Evolutionary conservation across 2,113 vertebrate genomes (phyloP), one percentile per base, ranked within the genome.

Genomic region (Python bivittatus): DNA sequence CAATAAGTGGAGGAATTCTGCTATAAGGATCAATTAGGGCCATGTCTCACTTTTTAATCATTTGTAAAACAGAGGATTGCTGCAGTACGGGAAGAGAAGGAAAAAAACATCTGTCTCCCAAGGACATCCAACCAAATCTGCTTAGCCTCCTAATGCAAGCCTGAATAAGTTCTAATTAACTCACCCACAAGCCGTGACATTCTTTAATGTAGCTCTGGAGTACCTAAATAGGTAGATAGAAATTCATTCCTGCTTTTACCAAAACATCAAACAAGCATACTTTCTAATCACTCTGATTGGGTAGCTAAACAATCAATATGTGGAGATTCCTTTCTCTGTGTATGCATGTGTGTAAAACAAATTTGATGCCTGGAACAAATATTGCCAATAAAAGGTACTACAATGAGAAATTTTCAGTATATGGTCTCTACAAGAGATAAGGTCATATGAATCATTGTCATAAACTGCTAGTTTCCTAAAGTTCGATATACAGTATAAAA

Each of bases 381-480:
- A 85, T 89, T 92, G 83, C 88, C 72, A 95, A 93, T 56, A 92
- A 94, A 72, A 53, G 5, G 88, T 23, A 56, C 56, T 84, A 91
- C 11, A 72, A 93, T 91, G 94, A 94, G 58, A 91, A 88, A 94
- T 94, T 86, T 94, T 86, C 13, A 64, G 58, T 84, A 29, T 89
- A 88, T 86, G 83, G 93, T 91, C 91, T 92, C n/a, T 92, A 92
- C 23, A 94, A 93, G 91, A 93, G 91, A 90, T 93, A 38, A 92
- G 85, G 42, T 15, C 33, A 88, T 54, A 86, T 94, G 92, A 92
- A 42, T 94, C 89, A 92, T 61, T 93, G 89, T 95, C 89, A 94
- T 10, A 23, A 54, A 84, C 90, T 94, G 56, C 7, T 52, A 96
- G 79, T 88, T 89, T 17, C 93, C 56, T 57, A 91, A 85, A 94